phyloP scores from a whole-genome alignment of 2,113 vertebrate species.

The Neotoma lepida region DNA sequence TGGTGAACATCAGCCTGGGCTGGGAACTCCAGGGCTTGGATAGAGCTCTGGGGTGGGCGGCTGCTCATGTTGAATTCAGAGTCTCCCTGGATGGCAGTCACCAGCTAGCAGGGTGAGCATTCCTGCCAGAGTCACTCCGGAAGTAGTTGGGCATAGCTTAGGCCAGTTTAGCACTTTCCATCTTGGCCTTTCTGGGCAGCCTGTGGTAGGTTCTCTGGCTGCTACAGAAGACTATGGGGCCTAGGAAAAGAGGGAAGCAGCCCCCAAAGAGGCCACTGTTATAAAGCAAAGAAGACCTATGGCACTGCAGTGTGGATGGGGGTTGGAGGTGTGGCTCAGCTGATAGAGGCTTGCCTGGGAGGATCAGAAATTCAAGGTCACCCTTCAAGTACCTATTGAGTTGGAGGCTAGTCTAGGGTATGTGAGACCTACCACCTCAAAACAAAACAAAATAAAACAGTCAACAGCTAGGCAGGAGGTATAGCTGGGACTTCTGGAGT shows the following conservation, averaged over 20 bases:
- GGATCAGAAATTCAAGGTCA: not conserved
- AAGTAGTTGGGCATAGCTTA: not conserved
- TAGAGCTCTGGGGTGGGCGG: not conserved
- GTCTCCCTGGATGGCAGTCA: not conserved
- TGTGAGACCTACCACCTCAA: not conserved
- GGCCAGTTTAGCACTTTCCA: not conserved
- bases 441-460: not conserved
- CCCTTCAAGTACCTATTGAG: not conserved
- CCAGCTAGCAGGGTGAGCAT: not conserved
- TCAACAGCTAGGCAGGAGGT: not conserved
- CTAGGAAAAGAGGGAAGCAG: not conserved
- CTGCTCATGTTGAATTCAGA: not conserved
- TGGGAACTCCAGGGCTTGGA: not conserved
- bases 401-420: not conserved
- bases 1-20: not conserved
- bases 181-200: not conserved
- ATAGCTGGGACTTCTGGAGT: not conserved
- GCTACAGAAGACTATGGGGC: rapidly evolving
- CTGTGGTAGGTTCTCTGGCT: not conserved
- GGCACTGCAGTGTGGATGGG: not conserved
- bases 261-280: not conserved
- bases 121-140: not conserved
- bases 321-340: not conserved
- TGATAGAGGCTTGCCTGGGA: not conserved
- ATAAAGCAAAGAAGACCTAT: not conserved